phyloP scores from a whole-genome alignment of 1,140 invertebrate species.

The Drosophila baimaii region DNA sequence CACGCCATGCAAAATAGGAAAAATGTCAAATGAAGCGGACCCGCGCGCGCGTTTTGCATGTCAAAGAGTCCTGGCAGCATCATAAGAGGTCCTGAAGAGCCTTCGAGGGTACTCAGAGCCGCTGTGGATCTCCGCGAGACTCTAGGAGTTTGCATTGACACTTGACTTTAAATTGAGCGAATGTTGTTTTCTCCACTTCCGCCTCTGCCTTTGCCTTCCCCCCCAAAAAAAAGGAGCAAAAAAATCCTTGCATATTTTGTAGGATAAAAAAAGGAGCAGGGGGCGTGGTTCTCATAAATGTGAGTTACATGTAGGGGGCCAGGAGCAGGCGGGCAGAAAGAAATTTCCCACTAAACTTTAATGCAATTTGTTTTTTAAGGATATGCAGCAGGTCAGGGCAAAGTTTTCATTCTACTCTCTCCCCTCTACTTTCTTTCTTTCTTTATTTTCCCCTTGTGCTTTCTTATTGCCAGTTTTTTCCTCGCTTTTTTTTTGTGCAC shows the following conservation, averaged over 20 bases:
- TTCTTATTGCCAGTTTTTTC: conserved; percentile 14
- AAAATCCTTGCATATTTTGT: conserved; percentile 58
- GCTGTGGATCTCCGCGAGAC: conserved; percentile 39
- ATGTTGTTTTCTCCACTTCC: conserved; percentile 43
- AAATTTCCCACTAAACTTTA: conserved; percentile 72
- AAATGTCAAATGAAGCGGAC: conserved; percentile 78
- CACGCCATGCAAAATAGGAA: conserved; percentile 54
- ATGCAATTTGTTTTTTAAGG: conserved; percentile 65
- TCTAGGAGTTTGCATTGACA: conserved; percentile 79
- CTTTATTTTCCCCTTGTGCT: conserved; percentile 25
- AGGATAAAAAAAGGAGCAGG: background rate
- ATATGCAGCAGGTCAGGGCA: conserved; percentile 35
- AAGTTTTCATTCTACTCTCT: conserved; percentile 7
- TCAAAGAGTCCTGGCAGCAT: conserved; percentile 55
- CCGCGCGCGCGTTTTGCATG: conserved; percentile 75
- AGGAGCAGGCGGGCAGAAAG: conserved; percentile 10
- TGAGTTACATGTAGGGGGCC: conserved; percentile 66
- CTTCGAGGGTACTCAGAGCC: conserved; percentile 60
- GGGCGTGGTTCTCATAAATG: conserved; percentile 60
- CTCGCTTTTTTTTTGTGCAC: background rate
- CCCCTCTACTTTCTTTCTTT: too few relatives aligned
- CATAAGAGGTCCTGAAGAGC: conserved; percentile 61
- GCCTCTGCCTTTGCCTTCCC: background rate
- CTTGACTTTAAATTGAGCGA: conserved; percentile 81
- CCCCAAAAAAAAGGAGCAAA: conserved; percentile 2